Base-by-base conservation (phyloP, 2,797 vertebrate genomes). In the Mus minutoides region DNA sequence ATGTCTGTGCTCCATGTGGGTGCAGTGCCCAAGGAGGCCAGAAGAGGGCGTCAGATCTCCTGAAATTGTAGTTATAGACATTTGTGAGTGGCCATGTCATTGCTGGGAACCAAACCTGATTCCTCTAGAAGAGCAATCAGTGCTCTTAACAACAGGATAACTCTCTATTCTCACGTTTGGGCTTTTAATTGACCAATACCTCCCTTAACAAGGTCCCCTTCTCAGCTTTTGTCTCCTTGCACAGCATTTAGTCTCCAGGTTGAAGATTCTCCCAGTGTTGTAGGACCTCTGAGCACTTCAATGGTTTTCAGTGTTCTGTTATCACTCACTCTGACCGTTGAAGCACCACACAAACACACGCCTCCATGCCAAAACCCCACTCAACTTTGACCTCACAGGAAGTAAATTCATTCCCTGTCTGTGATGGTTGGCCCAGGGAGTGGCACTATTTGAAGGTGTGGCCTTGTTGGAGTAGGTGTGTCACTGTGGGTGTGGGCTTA, bases 341-440 rank as follows among this genome's bases (percentile, higher is more conserved):
- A 67, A 34, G 43, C 86, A 75, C 40, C 22, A 80, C 52, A 92
- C 56, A 91, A 34, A 87, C 54, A 54, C 54, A 37, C 3, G 4
- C 46, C 4, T 58, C 62, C 43, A 67, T 22, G 73, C 84, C 79
- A 7, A 77, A 83, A 88, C 24, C 77, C 85, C 49, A 52, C 77
- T 80, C 84, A 91, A 69, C 88, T 76, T 83, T 94, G 88, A 80
- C 64, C 89, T 87, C 37, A 2, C 22, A 10, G 83, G n/a, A 77
- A 60, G 24, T 86, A 87, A 92, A 80, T 46, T 17, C 14, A 83
- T 46, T 37, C 56, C 26, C 56, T 96, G 21, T 73, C 73, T 71
- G 69, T 37, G 69, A 21, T 71, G 19, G 3, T 37, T 37, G 19
- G n/a, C 17, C 17, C 69, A 37, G n/a, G 69, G n/a, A 71, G n/a